Base-by-base conservation (phyloP, 2,113 vertebrate species). In the Corydoras sp. region DNA sequence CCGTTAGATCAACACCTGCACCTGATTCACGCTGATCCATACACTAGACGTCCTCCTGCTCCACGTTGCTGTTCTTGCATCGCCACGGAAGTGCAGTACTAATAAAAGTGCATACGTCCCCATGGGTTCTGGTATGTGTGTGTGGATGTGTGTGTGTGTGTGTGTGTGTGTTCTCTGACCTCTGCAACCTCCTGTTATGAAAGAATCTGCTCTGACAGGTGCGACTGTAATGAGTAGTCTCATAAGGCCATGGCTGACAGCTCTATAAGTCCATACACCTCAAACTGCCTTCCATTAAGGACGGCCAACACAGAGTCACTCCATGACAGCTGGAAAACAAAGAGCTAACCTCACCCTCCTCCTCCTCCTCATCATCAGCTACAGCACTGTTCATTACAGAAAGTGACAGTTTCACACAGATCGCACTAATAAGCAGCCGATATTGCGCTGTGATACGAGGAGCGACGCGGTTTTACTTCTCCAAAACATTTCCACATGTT, bases 221-320 rank as follows among this genome's bases (percentile, higher is more conserved):
- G 60, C 75, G 73, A 55, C 59, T 2, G 69, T 79, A 79, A 76
- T 79, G 77, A 76, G 73, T 65, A 75, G 65, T 69, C 65, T 75
- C 77, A 79, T 69, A 76, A 76, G 73, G 73, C 69, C 62, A 69
- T 43, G 59, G 69, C 69, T 69, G 73, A 72, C 77, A 76, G 73
- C 77, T 75, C 65, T 74, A 77, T 69, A 79, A 73, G 73, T 67
- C 15, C 32, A 55, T 65, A 54, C 65, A 72, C 68, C 14, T 78
- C 65, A 78, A 75, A 62, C 68, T 31, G 59, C 64, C 76, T 74
- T 65, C 63, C 58, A 61, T 72, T 72, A 72, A 60, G 50, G 30
- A 32, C 31, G 48, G 29, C 30, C 35, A 3, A 9, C 58, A 12
- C 62, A 58, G 56, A 64, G 63, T 62, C 64, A 58, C 72, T 55